Evolutionary conservation across 2,888 invertebrate genomes (phyloP).

Genomic region (Esperia sulphurella): DNA sequence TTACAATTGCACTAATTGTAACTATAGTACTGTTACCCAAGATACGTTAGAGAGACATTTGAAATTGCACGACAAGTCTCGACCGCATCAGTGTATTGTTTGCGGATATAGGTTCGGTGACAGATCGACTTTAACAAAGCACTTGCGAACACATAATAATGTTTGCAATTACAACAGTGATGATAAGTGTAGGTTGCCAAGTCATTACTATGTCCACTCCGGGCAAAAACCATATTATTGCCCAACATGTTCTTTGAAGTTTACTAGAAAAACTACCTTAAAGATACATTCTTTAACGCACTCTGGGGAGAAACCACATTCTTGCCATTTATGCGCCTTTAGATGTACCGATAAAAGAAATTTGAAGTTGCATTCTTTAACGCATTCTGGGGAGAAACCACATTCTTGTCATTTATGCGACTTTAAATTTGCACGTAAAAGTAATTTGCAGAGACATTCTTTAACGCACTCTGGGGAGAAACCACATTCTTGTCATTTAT

Average conservation of each 20-base stretch:
- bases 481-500: slow-evolving; percentile 5
- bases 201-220: neutral
- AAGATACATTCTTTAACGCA: neutral
- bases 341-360: neutral
- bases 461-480: slow-evolving; percentile 16
- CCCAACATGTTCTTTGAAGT: neutral
- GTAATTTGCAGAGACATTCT: slow-evolving; percentile 11
- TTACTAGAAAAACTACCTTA: neutral
- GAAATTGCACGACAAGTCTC: neutral
- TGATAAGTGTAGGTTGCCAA: too few species aligned
- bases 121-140: neutral
- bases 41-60: neutral
- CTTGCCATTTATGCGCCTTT: too few species aligned
- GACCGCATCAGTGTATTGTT: neutral
- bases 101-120: neutral
- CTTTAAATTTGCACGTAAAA: slow-evolving; percentile 3
- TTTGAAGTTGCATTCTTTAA: slow-evolving; percentile 8
- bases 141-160: too few species aligned
- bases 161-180: too few species aligned
- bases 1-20: neutral
- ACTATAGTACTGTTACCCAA: neutral
- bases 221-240: neutral
- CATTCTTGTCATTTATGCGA: slow-evolving; percentile 5
- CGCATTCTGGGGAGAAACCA: slow-evolving; percentile 2
- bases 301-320: too few species aligned